These are phyloP conservation scores for Agonum fuliginosum DNA, from an alignment of 2,888 invertebrate species.

Conservation along the genomic window DNA sequence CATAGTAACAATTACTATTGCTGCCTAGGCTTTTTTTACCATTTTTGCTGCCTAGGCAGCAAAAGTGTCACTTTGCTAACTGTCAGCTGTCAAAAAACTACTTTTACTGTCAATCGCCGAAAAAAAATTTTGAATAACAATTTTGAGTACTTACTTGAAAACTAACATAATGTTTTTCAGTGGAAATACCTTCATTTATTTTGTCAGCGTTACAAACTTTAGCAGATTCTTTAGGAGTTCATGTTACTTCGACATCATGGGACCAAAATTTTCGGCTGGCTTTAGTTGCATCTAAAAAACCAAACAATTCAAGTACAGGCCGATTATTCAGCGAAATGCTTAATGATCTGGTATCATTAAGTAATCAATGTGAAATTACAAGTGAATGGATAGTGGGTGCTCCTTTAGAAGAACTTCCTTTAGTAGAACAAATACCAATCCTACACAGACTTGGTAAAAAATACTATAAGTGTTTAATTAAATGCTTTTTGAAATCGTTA, in stretches of 20 bases:
- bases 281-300: slow-evolving; percentile 73
- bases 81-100: too few species aligned
- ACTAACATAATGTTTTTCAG: slow-evolving; percentile 63
- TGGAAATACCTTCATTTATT: slow-evolving; percentile 79
- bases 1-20: too few species aligned
- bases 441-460: slow-evolving; percentile 79
- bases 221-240: slow-evolving; percentile 85
- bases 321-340: slow-evolving; percentile 79
- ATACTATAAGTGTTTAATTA: slow-evolving; percentile 33
- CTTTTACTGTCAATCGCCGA: too few species aligned
- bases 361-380: slow-evolving; percentile 85
- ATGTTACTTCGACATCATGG: slow-evolving; percentile 88
- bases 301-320: slow-evolving; percentile 68
- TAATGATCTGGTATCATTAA: slow-evolving; percentile 81
- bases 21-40: too few species aligned
- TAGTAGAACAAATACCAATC: slow-evolving; percentile 89
- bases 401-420: slow-evolving; percentile 84
- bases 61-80: too few species aligned
- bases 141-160: too few species aligned
- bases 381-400: slow-evolving; percentile 83
- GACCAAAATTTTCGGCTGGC: slow-evolving; percentile 79
- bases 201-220: slow-evolving; percentile 83
- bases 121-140: too few species aligned
- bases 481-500: neutral
- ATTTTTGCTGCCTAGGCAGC: too few species aligned